phyloP scores from a whole-genome alignment of 2,113 vertebrate genomes.

The Stegastes partitus region DNA sequence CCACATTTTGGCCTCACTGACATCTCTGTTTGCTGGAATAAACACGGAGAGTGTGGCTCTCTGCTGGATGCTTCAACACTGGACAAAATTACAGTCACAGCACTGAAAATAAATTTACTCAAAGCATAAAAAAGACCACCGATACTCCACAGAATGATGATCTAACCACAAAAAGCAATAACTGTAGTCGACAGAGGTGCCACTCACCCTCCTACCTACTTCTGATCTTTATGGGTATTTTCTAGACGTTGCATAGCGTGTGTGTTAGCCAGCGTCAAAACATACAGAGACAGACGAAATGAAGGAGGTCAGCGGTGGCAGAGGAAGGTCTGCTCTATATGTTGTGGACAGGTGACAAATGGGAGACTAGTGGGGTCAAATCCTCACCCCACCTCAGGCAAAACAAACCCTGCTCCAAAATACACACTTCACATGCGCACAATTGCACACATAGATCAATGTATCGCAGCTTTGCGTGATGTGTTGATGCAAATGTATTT shows the following conservation, averaged over 20 bases:
- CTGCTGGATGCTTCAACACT: constrained; percentile 34
- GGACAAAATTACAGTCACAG: constrained; percentile 9
- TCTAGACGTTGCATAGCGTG: background rate
- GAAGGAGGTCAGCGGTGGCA: constrained; percentile 55
- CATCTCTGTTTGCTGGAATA: background rate
- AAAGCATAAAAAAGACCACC: background rate
- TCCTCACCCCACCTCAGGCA: constrained; percentile 59
- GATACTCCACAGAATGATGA: background rate
- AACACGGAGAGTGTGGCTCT: constrained; percentile 53
- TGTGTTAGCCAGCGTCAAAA: constrained; percentile 35
- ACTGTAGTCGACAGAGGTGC: background rate
- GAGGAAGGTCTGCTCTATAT: constrained; percentile 74
- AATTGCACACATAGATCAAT: constrained; percentile 42
- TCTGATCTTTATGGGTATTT: background rate
- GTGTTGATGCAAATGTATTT: background rate
- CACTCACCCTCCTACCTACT: background rate
- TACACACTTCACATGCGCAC: constrained; percentile 25
- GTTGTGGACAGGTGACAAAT: constrained; percentile 81
- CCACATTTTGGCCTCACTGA: background rate
- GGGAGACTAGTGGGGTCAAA: constrained; percentile 72
- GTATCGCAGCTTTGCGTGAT: background rate
- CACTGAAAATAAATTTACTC: background rate
- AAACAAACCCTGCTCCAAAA: constrained; percentile 56
- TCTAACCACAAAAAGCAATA: background rate
- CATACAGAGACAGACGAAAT: constrained; percentile 23